These are phyloP conservation scores for Steatornis caripensis DNA, from an alignment of 2,113 vertebrate species.

Conservation along the genomic window DNA sequence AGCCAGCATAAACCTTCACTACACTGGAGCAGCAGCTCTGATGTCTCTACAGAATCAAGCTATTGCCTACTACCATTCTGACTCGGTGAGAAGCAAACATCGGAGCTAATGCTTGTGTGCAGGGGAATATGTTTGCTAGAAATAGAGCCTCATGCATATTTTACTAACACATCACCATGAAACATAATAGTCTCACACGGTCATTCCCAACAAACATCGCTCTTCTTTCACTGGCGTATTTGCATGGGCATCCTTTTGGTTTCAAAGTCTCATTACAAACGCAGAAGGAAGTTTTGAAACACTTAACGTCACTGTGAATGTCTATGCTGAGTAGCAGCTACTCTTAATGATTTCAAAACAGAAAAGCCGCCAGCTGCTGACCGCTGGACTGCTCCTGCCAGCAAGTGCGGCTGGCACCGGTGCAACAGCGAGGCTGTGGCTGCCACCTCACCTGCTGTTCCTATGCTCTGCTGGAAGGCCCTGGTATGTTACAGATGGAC, in stretches of 20 bases:
- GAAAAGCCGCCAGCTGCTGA: not conserved
- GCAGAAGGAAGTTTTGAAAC: not conserved
- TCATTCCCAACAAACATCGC: not conserved
- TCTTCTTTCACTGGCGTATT: not conserved
- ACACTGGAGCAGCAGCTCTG: not conserved
- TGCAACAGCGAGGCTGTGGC: accelerated
- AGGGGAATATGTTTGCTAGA: not conserved
- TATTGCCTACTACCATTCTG: not conserved
- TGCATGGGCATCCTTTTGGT: not conserved
- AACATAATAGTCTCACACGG: not conserved
- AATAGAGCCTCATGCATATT: not conserved
- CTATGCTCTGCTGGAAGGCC: not conserved
- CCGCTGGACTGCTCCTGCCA: not conserved
- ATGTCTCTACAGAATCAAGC: not conserved
- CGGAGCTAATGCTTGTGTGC: not conserved
- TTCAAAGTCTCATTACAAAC: not conserved
- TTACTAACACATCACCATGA: not conserved
- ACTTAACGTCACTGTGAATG: not conserved
- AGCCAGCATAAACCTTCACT: not conserved
- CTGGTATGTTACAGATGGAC: not conserved
- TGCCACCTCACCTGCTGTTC: not conserved
- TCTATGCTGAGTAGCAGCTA: not conserved
- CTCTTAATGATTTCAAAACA: not conserved
- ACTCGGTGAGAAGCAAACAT: not conserved
- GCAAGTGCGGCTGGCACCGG: accelerated